Evolutionary conservation across 2,797 vertebrate species (phyloP), one percentile per base, ranked within the genome.

Genomic region (Urophycis tenuis): DNA sequence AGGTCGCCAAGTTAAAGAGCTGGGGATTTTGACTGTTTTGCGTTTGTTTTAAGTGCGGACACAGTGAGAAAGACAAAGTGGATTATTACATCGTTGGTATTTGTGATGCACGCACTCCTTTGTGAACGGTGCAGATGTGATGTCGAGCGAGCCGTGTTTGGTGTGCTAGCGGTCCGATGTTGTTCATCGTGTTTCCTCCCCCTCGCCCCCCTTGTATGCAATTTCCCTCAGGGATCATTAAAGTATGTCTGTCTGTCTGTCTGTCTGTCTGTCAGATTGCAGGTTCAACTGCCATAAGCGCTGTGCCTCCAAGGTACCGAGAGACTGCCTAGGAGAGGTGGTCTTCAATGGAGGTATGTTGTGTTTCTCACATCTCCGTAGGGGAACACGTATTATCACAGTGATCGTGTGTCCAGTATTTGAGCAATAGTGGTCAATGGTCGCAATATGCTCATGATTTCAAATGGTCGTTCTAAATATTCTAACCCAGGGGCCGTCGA

Each of bases 211-310:
- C n/a, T n/a, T n/a, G n/a, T n/a, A n/a, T n/a, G n/a, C n/a, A n/a
- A n/a, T n/a, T n/a, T n/a, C n/a, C n/a, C n/a, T n/a, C n/a, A n/a
- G n/a, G n/a, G n/a, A n/a, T n/a, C n/a, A n/a, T n/a, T n/a, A n/a
- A n/a, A n/a, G n/a, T n/a, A n/a, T n/a, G n/a, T n/a, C n/a, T n/a
- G n/a, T n/a, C n/a, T n/a, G n/a, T n/a, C n/a, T n/a, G 0, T n/a
- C n/a, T n/a, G n/a, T n/a, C n/a, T n/a, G n/a, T n/a, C n/a, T 88
- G 88, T 77, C 87, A 99, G 97, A 99, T 87, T 99, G 97, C 91
- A 96, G 95, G 90, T 99, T 99, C 88, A 99, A 99, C 85, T 99
- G 97, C 84, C 96, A 98, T 90, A 98, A 98, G 86, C 94, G 97
- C 76, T 99, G 97, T 85, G 96, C 97, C 73, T 94, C 97, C 78